Evolutionary conservation across 2,888 invertebrate species (phyloP).

Genomic region (Opisthograptis luteolata): DNA sequence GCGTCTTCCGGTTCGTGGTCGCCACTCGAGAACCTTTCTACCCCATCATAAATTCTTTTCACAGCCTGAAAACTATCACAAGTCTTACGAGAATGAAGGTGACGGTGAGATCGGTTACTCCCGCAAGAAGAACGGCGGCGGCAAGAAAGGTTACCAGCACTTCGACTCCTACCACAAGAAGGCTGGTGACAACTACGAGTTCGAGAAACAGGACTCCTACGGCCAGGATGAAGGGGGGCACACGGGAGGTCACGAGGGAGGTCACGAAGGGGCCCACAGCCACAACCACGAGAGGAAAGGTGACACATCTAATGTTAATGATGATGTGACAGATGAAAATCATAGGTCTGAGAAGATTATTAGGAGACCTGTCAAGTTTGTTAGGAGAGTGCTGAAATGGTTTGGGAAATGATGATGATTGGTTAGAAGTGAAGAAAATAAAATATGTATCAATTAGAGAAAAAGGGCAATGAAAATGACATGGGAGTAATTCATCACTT

Average conservation of each 20-base stretch:
- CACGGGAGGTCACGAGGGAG: conserved; percentile 68
- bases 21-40: no score
- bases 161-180: conserved; percentile 90
- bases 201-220: conserved; percentile 87
- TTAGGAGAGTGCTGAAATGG: conserved; percentile 55
- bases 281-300: conserved; percentile 69
- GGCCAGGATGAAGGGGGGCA: conserved; percentile 83
- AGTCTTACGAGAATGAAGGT: conserved; percentile 85
- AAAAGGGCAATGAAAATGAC: no score
- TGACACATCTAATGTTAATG: conserved; percentile 48
- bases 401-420: conserved; percentile 42
- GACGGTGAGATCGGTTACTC: conserved; percentile 87
- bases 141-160: conserved; percentile 89
- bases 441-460: no score
- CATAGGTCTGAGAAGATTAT: conserved; percentile 53
- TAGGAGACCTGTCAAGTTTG: conserved; percentile 44
- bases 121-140: conserved; percentile 86
- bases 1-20: no score
- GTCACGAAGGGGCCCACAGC: conserved; percentile 74
- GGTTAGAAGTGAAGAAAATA: no score
- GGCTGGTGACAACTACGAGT: conserved; percentile 89
- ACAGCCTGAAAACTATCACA: conserved; percentile 79
- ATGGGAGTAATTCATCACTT: no score
- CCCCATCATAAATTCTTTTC: neutral
- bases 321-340: conserved; percentile 71